These are phyloP conservation scores for Campoletis sonorensis DNA, from an alignment of 1,140 invertebrate species.

Conservation along the genomic window DNA sequence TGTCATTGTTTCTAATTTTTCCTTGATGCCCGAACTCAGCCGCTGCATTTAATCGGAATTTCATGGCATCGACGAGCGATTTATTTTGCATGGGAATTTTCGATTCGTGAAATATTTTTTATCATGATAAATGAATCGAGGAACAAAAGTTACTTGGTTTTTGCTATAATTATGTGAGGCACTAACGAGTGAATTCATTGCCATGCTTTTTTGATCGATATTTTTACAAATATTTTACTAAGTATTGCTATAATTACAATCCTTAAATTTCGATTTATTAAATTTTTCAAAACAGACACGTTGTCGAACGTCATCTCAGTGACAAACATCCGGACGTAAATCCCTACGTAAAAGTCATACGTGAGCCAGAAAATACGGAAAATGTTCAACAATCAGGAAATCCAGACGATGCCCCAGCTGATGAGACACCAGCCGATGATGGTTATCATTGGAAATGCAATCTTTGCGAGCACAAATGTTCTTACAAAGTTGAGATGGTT, in stretches of 20 bases:
- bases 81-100: too few relatives aligned
- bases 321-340: conserved; percentile 80
- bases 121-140: background rate
- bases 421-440: conserved; percentile 64
- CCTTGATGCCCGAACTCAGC: conserved; percentile 5
- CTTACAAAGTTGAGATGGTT: conserved; percentile 79
- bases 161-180: too few relatives aligned
- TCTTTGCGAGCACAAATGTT: conserved; percentile 80
- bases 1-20: conserved; percentile 8
- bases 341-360: conserved; percentile 77
- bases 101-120: background rate
- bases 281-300: conserved; percentile 65
- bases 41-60: background rate
- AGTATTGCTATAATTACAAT: too few relatives aligned
- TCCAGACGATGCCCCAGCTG: conserved; percentile 48
- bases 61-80: background rate
- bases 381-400: conserved; percentile 56
- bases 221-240: too few relatives aligned
- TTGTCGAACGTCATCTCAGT: conserved; percentile 81
- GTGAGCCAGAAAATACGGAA: conserved; percentile 76
- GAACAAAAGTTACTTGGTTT: background rate
- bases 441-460: conserved; percentile 84
- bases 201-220: too few relatives aligned
- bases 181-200: too few relatives aligned
- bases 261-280: background rate